Evolutionary conservation across 1,140 invertebrate species (phyloP).

Genomic region (Teleopsis dalmanni): DNA sequence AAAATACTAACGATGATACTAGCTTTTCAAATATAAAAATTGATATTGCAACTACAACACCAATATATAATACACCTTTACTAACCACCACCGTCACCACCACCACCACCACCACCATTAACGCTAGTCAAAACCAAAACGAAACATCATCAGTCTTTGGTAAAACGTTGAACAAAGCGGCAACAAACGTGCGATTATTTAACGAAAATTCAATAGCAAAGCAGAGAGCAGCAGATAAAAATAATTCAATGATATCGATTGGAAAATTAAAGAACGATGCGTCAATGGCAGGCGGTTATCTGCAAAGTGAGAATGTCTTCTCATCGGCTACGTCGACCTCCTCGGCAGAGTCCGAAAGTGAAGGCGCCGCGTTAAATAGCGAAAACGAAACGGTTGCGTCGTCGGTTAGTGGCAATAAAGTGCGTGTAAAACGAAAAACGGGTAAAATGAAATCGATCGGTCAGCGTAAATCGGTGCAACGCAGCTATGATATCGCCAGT

Average conservation of each 20-base stretch:
- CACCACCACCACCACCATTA: too few relatives aligned
- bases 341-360: neutral
- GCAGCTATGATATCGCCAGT: conserved; percentile 48
- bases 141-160: too few relatives aligned
- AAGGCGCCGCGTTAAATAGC: neutral
- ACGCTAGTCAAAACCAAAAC: too few relatives aligned
- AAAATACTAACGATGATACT: neutral
- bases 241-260: conserved; percentile 14
- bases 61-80: too few relatives aligned
- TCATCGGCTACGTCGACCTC: conserved; percentile 48
- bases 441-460: conserved; percentile 11
- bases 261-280: conserved; percentile 14
- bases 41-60: too few relatives aligned
- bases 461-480: conserved; percentile 25
- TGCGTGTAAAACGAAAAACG: conserved; percentile 20
- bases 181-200: too few relatives aligned
- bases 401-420: conserved; percentile 29
- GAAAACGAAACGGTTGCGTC: conserved; percentile 30
- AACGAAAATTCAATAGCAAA: neutral
- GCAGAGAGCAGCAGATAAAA: neutral
- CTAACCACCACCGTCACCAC: too few relatives aligned
- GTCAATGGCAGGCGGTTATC: conserved; percentile 43
- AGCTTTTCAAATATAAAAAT: too few relatives aligned
- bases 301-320: conserved; percentile 51
- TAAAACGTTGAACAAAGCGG: too few relatives aligned